Evolutionary conservation across 2,113 vertebrate genomes (phyloP).

Genomic region (Neomonachus schauinslandi): DNA sequence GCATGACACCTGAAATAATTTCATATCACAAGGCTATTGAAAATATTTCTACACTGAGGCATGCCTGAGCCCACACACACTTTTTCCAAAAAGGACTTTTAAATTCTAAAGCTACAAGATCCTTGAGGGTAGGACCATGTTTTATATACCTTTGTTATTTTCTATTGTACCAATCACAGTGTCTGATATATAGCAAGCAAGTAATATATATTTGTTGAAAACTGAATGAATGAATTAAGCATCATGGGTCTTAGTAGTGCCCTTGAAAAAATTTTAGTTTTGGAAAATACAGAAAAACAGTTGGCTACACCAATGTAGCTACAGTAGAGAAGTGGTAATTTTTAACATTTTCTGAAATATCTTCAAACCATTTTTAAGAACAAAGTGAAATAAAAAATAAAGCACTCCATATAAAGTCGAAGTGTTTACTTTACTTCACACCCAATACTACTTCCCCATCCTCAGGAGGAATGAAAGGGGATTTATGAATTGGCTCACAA

Average conservation of each 20-base stretch:
- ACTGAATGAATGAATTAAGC: neutral
- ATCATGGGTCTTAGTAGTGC: neutral
- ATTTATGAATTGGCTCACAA: neutral
- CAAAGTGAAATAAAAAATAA: neutral
- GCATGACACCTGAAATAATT: slow-evolving; percentile 50
- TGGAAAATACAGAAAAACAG: neutral
- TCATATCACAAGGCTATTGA: neutral
- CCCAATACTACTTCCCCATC: neutral
- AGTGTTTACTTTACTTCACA: neutral
- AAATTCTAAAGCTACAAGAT: neutral
- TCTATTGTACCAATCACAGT: neutral
- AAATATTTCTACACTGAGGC: slow-evolving; percentile 26
- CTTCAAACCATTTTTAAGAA: slow-evolving; percentile 44
- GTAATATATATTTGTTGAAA: neutral
- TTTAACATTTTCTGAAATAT: neutral
- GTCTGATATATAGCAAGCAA: neutral
- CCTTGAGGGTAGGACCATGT: neutral
- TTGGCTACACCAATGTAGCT: neutral
- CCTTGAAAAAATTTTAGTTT: neutral
- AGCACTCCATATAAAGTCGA: neutral
- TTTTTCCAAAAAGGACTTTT: slow-evolving; percentile 6
- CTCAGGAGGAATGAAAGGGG: neutral
- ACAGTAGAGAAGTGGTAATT: neutral
- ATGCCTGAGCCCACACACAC: neutral
- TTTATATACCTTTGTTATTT: neutral